These are phyloP conservation scores for Rhegmatorhina hoffmannsi DNA, from an alignment of 2,113 vertebrate genomes.

Conservation along the genomic window DNA sequence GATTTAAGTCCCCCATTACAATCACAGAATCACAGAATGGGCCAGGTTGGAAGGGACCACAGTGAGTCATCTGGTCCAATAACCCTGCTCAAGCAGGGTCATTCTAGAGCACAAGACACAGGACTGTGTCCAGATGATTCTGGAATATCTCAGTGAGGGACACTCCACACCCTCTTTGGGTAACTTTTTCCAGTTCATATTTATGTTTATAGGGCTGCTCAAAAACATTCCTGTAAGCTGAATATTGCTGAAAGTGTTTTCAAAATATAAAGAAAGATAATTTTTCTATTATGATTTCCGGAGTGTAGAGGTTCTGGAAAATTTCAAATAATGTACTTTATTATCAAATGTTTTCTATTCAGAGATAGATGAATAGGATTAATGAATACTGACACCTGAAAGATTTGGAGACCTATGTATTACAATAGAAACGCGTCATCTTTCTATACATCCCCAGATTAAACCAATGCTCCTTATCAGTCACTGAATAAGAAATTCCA, in stretches of 20 bases:
- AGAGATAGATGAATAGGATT: background rate
- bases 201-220: background rate
- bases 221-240: background rate
- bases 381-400: background rate
- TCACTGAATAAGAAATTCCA: background rate
- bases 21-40: background rate
- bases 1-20: background rate
- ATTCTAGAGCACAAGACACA: background rate
- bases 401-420: background rate
- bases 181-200: background rate
- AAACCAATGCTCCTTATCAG: background rate
- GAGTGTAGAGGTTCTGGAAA: background rate
- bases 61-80: background rate
- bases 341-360: background rate
- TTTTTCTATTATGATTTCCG: background rate
- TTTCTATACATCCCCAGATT: background rate
- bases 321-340: background rate
- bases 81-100: background rate
- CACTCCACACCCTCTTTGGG: background rate
- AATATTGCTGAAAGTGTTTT: background rate
- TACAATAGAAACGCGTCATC: background rate
- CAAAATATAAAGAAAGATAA: background rate
- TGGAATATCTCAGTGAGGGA: background rate
- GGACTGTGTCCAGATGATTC: background rate
- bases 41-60: background rate